phyloP scores from a whole-genome alignment of 2,797 vertebrate species.

The Clarias pachynema region DNA sequence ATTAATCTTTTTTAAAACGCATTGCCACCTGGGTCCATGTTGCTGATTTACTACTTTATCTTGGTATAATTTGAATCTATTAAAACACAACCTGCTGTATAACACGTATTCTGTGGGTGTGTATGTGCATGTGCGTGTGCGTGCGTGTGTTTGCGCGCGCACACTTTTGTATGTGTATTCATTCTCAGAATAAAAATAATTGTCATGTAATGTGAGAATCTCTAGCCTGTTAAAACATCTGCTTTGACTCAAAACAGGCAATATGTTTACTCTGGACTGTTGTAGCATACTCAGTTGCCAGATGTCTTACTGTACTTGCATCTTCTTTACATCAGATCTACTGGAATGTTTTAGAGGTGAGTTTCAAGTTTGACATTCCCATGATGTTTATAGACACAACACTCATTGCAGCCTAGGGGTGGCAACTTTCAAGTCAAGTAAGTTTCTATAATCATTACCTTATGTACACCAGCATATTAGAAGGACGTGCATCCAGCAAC shows the following conservation, averaged over 20 bases:
- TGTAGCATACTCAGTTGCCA: constrained; percentile 6
- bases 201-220: constrained; percentile 29
- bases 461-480: not conserved
- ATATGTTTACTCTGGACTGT: constrained; percentile 21
- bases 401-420: not conserved
- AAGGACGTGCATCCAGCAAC: too few species aligned
- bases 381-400: constrained; percentile 12
- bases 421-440: not conserved
- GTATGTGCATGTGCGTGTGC: not conserved
- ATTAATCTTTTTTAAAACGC: not conserved
- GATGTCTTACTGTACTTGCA: constrained; percentile 1
- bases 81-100: not conserved
- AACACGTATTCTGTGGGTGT: not conserved
- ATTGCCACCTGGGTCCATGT: not conserved
- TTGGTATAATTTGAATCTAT: not conserved
- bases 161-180: not conserved
- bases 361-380: constrained; percentile 29
- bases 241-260: constrained; percentile 4
- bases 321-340: not conserved
- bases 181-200: constrained; percentile 7
- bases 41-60: not conserved
- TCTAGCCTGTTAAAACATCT: constrained; percentile 34
- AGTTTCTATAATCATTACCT: not conserved
- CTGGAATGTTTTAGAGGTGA: constrained; percentile 18
- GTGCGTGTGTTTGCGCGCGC: not conserved